Evolutionary conservation across 2,797 vertebrate species (phyloP), one percentile per base, ranked within the genome.

Genomic region (Pipistrellus pygmaeus): DNA sequence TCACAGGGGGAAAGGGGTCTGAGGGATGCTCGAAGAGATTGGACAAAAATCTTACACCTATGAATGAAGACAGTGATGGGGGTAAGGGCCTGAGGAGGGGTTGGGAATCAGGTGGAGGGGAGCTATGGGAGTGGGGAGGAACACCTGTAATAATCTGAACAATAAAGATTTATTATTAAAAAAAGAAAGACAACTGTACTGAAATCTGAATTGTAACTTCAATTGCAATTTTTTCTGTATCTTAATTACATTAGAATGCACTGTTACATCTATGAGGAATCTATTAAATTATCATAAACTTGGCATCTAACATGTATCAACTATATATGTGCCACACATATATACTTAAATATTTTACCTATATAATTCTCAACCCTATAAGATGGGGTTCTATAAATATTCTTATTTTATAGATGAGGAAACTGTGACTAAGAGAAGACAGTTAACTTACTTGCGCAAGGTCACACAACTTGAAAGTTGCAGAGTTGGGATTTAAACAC

Each of bases 221-320:
- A 51, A 30, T 90, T 60, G 84, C 14, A 84, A 87, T 81, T 90
- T 57, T 93, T 11, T 69, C 20, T 35, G 92, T 10, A 84, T 20
- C 87, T 93, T 90, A 91, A 86, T 57, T 87, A 5, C 13, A 85
- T 91, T 85, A 53, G 69, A 84, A 85, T 53, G 12, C 41, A 80
- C 11, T 69, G 5, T 55, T 93, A 62, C 14, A 12, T 83, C 38
- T 35, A 35, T 71, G 15, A 89, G 12, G 13, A 80, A 85, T 81
- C 25, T 80, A 44, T 25, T 92, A 89, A 93, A 82, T 90, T 25
- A 51, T 88, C 46, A 89, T 51, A 92, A 72, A 92, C 55, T 77
- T 77, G 27, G 25, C 11, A 69, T 93, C 3, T 35, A 92, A 71
- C 14, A 88, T 41, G 27, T 87, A 46, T 60, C 20, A 23, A 80